Percentiles rank a stretch among this genome's conserved stretches.
These are phyloP conservation scores for Aricia artaxerxes DNA, from an alignment of 2,888 invertebrate species.

Conservation along the genomic window DNA sequence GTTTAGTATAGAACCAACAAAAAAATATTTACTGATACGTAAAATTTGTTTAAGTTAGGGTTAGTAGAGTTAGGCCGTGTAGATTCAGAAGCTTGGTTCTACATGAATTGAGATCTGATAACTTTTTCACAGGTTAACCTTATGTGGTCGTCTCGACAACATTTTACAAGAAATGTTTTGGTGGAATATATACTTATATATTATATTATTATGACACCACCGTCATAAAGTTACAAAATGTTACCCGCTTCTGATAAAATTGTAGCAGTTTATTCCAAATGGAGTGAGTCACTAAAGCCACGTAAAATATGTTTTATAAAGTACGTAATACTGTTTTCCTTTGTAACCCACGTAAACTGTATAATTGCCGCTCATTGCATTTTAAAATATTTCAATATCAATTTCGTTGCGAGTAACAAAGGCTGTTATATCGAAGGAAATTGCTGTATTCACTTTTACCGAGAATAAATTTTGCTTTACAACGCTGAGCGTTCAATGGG, in stretches of 20 bases:
- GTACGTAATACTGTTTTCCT: slow-evolving; percentile 21
- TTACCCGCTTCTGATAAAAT: not conserved
- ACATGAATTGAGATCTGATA: too few species aligned
- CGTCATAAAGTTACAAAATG: not conserved
- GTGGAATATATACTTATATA: too few species aligned
- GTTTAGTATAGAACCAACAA: too few species aligned
- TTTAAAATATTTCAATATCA: slow-evolving; percentile 42
- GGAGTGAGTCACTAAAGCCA: not conserved
- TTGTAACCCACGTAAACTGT: slow-evolving; percentile 25
- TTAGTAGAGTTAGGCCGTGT: too few species aligned
- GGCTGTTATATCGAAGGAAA: slow-evolving; percentile 42
- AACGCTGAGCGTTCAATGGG: slow-evolving; percentile 53
- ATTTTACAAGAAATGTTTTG: too few species aligned
- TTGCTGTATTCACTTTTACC: slow-evolving; percentile 47
- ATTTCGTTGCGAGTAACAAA: slow-evolving; percentile 40
- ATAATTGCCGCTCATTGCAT: slow-evolving; percentile 33
- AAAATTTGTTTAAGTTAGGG: too few species aligned
- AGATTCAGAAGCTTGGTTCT: too few species aligned
- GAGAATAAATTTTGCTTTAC: slow-evolving; percentile 49
- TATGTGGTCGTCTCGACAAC: too few species aligned
- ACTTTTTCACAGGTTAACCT: too few species aligned
- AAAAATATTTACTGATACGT: too few species aligned
- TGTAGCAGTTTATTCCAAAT: not conserved
- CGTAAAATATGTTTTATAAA: slow-evolving; percentile 13
- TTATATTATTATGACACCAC: too few species aligned